A percentile compares a stretch with the other conserved stretches of the same genome.
Evolutionary conservation across 2,113 vertebrate species (phyloP).

Genomic region (Lophotis ruficrista): DNA sequence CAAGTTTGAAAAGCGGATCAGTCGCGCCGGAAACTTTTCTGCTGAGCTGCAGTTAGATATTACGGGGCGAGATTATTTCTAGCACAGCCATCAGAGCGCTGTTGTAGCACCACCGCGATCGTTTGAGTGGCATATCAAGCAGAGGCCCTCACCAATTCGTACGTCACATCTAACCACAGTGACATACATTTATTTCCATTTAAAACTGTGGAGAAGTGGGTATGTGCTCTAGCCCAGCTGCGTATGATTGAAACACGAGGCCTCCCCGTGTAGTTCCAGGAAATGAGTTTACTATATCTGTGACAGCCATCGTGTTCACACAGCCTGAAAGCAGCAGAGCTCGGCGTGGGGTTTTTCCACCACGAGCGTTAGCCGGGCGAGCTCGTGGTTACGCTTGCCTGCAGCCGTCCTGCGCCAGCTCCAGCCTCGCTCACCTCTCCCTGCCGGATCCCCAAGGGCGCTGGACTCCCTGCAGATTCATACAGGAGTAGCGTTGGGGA

Average conservation of each 20-base stretch:
- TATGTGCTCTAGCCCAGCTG: conserved; percentile 21
- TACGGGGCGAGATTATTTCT: neutral
- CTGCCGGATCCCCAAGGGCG: accelerated
- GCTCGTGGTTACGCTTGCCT: accelerated
- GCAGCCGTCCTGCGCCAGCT: neutral
- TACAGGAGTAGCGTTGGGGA: neutral
- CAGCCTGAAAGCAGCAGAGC: neutral
- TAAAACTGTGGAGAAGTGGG: neutral
- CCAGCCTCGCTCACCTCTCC: neutral
- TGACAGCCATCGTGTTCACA: conserved; percentile 27
- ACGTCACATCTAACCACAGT: neutral
- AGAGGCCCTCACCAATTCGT: neutral
- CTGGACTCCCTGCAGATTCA: neutral
- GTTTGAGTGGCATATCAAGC: neutral
- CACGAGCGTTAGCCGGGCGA: accelerated
- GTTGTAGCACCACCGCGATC: neutral
- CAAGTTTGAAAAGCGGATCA: neutral
- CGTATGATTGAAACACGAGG: neutral
- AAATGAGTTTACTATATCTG: conserved; percentile 63
- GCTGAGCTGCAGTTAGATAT: neutral
- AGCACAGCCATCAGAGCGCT: neutral
- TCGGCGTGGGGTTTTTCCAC: neutral
- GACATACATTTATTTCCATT: conserved; percentile 41
- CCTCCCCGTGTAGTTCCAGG: conserved; percentile 59
- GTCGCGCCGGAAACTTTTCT: neutral